These are phyloP conservation scores for Peribatodes rhomboidaria DNA, from an alignment of 2,888 invertebrate species.

Conservation along the genomic window DNA sequence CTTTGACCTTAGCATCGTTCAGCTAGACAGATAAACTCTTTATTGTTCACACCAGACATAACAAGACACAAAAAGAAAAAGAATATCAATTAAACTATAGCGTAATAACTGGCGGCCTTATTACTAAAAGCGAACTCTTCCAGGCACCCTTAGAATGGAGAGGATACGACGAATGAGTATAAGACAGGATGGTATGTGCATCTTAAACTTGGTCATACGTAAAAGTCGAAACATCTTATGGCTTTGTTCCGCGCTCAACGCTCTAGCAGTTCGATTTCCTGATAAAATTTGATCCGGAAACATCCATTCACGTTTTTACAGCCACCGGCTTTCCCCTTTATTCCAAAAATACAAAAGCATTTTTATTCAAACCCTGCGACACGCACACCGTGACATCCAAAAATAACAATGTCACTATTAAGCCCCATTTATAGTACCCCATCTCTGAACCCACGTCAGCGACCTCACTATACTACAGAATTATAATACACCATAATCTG, in stretches of 20 bases:
- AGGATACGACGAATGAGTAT: no score
- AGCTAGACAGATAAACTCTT: no score
- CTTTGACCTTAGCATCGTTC: no score
- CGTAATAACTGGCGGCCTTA: no score
- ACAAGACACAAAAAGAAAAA: no score
- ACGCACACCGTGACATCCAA: constrained; percentile 21
- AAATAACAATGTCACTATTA: constrained; percentile 22
- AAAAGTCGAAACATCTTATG: neutral
- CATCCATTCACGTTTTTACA: constrained; percentile 18
- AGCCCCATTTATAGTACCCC: constrained; percentile 13
- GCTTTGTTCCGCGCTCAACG: neutral
- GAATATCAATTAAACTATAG: no score
- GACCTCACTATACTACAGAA: constrained; percentile 29
- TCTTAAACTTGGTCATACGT: no score
- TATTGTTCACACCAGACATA: no score
- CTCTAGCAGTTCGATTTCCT: neutral
- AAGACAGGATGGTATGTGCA: no score
- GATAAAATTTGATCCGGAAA: constrained; percentile 6
- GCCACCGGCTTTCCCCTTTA: constrained; percentile 7
- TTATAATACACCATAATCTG: constrained; percentile 44
- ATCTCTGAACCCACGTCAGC: constrained; percentile 21
- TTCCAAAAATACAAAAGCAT: constrained; percentile 15
- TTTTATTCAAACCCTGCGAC: constrained; percentile 17
- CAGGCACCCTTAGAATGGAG: no score
- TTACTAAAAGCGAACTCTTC: no score